Base-by-base conservation (phyloP, 2,888 invertebrate species). In the Tachina fera region DNA sequence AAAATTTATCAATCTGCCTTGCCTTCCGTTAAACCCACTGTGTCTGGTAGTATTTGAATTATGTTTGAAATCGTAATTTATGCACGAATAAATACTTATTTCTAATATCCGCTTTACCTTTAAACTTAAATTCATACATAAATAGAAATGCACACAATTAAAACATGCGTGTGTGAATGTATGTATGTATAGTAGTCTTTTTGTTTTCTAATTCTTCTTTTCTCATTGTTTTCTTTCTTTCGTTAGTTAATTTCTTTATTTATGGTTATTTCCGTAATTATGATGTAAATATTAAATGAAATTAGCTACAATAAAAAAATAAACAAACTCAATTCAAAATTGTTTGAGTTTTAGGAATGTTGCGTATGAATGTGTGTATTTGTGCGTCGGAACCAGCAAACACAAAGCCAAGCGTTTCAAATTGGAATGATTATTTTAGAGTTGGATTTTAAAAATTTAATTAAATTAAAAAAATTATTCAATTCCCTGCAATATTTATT, bases 181-280 rank as follows among this genome's bases (percentile, higher is more conserved):
- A 22, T 11, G 51, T 53, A 14, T 67, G 22, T 8, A 51, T 51
- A 16, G 9, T 51, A 10, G 53, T 31, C 31, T 74, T 63, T 51
- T 74, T 63, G 49, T 43, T 45, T 68, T 67, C 49, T 31, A 22
- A 2, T 47, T 67, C 39, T 16, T 61, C 16, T 56, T 72, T n/a
- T 58, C 11, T 45, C 47, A 68, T 75, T 68, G 16, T 41, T 67
- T 58, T 41, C 65, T n/a, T n/a, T n/a, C n/a, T n/a, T n/a, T n/a
- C n/a, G n/a, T n/a, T n/a, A n/a, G 39, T 67, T 76, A 58, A 60
- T 56, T 78, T 78, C 58, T 78, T 82, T 77, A 78, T 81, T 77
- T 85, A 82, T 82, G 71, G 74, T 60, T 82, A 82, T 86, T 86
- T 86, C 82, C 85, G 60, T 79, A 82, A 86, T 82, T 79, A 86